A percentile compares a stretch with the other conserved stretches of the same genome.
phyloP scores from a whole-genome alignment of 1,140 invertebrate species.

The Drosophila orosa region DNA sequence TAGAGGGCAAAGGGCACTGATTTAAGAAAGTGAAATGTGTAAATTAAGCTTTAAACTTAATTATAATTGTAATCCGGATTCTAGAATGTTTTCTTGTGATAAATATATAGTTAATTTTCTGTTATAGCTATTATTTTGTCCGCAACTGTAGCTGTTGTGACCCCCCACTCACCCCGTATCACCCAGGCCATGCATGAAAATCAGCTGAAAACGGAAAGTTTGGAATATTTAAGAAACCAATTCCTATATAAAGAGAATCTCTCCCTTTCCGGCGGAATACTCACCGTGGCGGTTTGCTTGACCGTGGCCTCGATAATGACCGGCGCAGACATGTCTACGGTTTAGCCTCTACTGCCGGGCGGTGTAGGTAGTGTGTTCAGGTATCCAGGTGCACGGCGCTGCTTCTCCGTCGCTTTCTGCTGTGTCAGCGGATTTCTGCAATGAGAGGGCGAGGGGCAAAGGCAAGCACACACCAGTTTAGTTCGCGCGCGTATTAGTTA shows the following conservation, averaged over 20 bases:
- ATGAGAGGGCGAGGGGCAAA: background rate
- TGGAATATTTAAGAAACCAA: background rate
- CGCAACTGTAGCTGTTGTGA: background rate
- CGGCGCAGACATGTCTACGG: slow-evolving; percentile 86
- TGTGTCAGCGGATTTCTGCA: slow-evolving; percentile 34
- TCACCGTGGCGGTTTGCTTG: slow-evolving; percentile 92
- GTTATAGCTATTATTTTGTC: background rate
- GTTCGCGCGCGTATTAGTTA: slow-evolving; percentile 54
- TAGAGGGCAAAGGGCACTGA: background rate
- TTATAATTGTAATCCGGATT: background rate
- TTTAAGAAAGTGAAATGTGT: background rate
- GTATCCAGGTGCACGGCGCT: slow-evolving; percentile 20
- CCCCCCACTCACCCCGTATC: slow-evolving; percentile 87
- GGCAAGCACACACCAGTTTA: slow-evolving; percentile 1
- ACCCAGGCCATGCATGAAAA: slow-evolving; percentile 89
- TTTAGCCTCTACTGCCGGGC: slow-evolving; percentile 59
- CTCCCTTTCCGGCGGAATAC: slow-evolving; percentile 60
- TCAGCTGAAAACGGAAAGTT: slow-evolving; percentile 86
- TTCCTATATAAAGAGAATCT: too few species aligned
- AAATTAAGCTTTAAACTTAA: background rate
- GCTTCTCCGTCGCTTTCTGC: slow-evolving; percentile 32
- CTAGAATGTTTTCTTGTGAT: background rate
- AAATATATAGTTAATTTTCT: background rate
- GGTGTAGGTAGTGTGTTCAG: slow-evolving; percentile 21
- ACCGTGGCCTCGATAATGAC: slow-evolving; percentile 90